These are phyloP conservation scores for Acrossocheilus wenchowensis DNA, from an alignment of 2,797 vertebrate species.

Conservation along the genomic window DNA sequence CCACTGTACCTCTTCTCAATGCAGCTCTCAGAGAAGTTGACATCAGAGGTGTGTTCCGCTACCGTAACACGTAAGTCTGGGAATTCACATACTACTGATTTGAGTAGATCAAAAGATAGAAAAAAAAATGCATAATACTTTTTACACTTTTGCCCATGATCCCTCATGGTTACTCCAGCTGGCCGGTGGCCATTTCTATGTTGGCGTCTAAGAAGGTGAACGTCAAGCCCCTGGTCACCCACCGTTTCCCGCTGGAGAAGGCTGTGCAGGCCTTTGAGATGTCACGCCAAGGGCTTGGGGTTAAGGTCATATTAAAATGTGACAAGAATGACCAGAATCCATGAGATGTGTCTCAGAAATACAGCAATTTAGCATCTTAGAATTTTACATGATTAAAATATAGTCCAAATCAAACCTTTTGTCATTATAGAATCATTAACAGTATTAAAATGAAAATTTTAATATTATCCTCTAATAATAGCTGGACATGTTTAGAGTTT, in stretches of 20 bases:
- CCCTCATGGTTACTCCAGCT: conserved; percentile 77
- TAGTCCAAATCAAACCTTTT: not conserved
- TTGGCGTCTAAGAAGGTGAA: conserved; percentile 89
- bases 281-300: conserved; percentile 84
- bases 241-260: conserved; percentile 93
- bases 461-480: not conserved
- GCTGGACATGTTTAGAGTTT: not conserved
- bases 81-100: no score
- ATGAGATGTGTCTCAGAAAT: conserved; percentile 65
- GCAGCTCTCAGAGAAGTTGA: conserved; percentile 90
- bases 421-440: not conserved
- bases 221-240: conserved; percentile 91
- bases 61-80: conserved; percentile 92
- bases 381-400: no score
- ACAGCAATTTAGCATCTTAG: not conserved
- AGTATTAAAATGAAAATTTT: not conserved
- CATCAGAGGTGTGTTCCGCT: conserved; percentile 94
- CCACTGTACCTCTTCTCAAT: conserved; percentile 83
- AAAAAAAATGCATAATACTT: not conserved
- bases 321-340: conserved; percentile 86
- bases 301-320: conserved; percentile 98
- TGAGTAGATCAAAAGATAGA: no score
- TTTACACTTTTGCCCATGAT: not conserved
- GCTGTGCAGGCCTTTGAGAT: conserved; percentile 91
- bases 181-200: conserved; percentile 93